Base-by-base conservation (phyloP, 2,888 invertebrate genomes). In the Lamellibrachia columna region DNA sequence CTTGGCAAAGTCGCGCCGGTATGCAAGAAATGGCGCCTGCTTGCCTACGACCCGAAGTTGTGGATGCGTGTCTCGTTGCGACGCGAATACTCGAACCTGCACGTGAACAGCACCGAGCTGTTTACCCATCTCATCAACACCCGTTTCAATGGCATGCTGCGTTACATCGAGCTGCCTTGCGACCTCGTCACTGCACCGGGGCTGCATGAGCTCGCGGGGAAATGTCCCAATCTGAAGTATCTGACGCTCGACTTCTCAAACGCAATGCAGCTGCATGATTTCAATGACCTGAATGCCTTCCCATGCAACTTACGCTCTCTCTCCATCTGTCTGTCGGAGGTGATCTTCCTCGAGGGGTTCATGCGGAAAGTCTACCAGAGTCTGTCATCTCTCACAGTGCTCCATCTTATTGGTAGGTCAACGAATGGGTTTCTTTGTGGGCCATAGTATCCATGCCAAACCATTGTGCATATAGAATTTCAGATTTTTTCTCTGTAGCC, bases 281-380 rank as follows among this genome's bases (percentile, higher is more conserved):
- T 99, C 97, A 99, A 99, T 94, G 99, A 99, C 97, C 98, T 99
- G 97, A 98, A 99, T 97, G 98, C 99, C 40, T 99, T 99, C 96
- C 99, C 99, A 3, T 99, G 99, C 11, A 99, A 99, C 96, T 97
- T 99, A 93, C 98, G 98, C 91, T 99, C 99, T 96, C 97, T 99
- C 97, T 98, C 98, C 96, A 98, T 99, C 95, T 99, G 99, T 95
- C 97, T 99, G 90, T 99, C 99, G 0, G 99, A 99, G 97, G 99
- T 99, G 94, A 99, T 99, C 97, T 99, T 99, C 97, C 98, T 99
- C 98, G 99, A 99, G 96, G 99, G 99, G 22, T 99, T 99, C 96
- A 99, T 99, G 99, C 97, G 99, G 94, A 99, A 99, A 97, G 99
- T 99, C 94, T 99, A 99, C 97, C 99, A 99, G 96, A 99, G 99